Conservation (phyloP, 37 sponge, comb jelly and placozoan species). For the Aphrocallistes beatrix region DNA sequence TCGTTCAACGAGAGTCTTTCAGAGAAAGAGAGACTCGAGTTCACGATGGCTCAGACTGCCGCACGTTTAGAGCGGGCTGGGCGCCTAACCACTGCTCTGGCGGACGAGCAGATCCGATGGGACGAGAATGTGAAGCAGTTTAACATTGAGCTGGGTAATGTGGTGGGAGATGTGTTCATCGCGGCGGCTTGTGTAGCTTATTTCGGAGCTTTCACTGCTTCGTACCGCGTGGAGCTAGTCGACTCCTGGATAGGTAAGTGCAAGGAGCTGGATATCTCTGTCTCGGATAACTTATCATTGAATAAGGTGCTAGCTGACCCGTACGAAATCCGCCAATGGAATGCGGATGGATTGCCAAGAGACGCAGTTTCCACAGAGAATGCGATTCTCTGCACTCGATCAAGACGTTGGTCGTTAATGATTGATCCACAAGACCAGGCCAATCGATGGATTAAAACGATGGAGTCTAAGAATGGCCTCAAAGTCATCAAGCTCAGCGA, state of each 20-base stretch:
- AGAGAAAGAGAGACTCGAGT: constrained; percentile 78
- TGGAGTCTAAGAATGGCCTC: constrained; percentile 85
- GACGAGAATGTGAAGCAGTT: constrained; percentile 68
- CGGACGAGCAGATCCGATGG: constrained; percentile 94
- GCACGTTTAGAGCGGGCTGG: constrained; percentile 76
- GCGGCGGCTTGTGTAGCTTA: constrained; percentile 98
- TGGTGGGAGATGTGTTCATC: constrained; percentile 94
- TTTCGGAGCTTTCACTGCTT: constrained; percentile 90
- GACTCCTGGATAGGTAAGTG: constrained; percentile 64
- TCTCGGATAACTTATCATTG: constrained; percentile 68
- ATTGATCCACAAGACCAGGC: constrained; percentile 99
- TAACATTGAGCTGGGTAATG: constrained; percentile 86
- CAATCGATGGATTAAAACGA: constrained; percentile 81
- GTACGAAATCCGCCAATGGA: constrained; percentile 96
- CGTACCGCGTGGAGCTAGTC: constrained; percentile 75
- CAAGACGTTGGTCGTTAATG: constrained; percentile 96
- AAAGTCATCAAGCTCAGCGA: constrained; percentile 94
- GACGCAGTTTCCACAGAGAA: constrained; percentile 91
- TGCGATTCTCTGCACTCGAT: constrained; percentile 85
- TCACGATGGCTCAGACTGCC: constrained; percentile 67
- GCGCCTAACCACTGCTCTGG: constrained; percentile 78
- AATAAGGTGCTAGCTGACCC: constrained; percentile 60
- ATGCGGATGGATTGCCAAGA: constrained; percentile 80
- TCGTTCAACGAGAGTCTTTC: constrained; percentile 55
- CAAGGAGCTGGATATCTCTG: constrained; percentile 78